Conservation (phyloP, 2,888 invertebrate genomes). For the Invenusta paracnida region DNA sequence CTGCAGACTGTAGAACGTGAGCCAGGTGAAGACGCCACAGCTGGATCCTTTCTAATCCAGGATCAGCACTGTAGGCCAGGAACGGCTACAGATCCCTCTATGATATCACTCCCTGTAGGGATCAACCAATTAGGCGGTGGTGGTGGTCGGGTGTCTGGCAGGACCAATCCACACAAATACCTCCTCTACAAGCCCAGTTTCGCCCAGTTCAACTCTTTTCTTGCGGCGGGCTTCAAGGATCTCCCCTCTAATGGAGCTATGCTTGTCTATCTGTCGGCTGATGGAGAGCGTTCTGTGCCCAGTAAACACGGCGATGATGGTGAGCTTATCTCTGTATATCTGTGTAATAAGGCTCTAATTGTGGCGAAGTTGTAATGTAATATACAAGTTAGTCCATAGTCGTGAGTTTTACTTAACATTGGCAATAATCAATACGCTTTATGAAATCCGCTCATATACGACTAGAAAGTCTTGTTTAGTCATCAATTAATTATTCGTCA, state of each 20-base stretch:
- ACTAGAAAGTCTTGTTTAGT: too few relatives aligned
- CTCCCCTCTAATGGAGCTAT: conserved; percentile 83
- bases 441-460: too few relatives aligned
- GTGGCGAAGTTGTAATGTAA: too few relatives aligned
- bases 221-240: conserved; percentile 76
- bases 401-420: too few relatives aligned
- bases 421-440: too few relatives aligned
- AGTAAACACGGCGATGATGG: conserved; percentile 62
- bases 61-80: not conserved
- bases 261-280: conserved; percentile 85
- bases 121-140: conserved; percentile 53
- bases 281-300: conserved; percentile 71
- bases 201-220: conserved; percentile 84
- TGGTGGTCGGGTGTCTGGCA: conserved; percentile 63
- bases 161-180: conserved; percentile 93
- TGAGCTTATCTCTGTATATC: not conserved
- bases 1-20: conserved; percentile 87
- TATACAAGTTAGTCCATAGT: too few relatives aligned
- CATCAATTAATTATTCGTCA: too few relatives aligned
- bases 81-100: conserved; percentile 13
- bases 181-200: conserved; percentile 88
- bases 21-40: conserved; percentile 70
- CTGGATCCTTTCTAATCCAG: conserved; percentile 8
- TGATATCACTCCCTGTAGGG: conserved; percentile 47
- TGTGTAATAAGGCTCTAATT: too few relatives aligned